Evolutionary conservation across 2,113 vertebrate genomes (phyloP).

Genomic region (Girardinichthys multiradiatus): DNA sequence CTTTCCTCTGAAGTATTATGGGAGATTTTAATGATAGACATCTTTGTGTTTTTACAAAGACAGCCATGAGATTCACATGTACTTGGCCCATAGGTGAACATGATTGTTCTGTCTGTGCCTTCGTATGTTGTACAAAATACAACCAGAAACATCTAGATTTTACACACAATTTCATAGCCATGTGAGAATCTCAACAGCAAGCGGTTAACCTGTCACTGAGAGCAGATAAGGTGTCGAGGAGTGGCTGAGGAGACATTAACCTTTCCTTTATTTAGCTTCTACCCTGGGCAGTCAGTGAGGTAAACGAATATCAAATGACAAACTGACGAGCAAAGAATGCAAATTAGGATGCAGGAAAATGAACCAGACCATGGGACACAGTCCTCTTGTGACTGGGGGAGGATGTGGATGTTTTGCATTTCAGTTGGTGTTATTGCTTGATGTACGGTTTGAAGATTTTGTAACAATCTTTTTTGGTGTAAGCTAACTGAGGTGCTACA

Average conservation of each 20-base stretch:
- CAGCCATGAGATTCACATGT: no score
- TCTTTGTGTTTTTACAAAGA: no score
- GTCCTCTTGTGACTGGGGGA: background rate
- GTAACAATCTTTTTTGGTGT: background rate
- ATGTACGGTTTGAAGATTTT: background rate
- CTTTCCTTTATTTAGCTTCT: conserved; percentile 65
- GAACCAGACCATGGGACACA: background rate
- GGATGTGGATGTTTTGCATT: background rate
- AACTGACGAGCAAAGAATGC: conserved; percentile 31
- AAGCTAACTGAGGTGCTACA: background rate
- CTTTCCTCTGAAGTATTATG: no score
- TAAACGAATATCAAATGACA: conserved; percentile 50
- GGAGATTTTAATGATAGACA: no score
- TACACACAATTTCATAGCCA: conserved; percentile 8
- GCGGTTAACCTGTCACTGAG: conserved; percentile 49
- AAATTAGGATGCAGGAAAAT: conserved; percentile 33
- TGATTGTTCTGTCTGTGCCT: no score
- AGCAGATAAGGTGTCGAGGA: conserved; percentile 58
- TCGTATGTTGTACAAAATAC: conserved; percentile 21
- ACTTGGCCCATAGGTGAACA: no score
- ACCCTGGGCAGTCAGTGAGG: conserved; percentile 37
- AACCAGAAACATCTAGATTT: background rate
- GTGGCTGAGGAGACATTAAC: conserved; percentile 52
- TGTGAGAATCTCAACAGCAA: conserved; percentile 29
- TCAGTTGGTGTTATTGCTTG: background rate